These are phyloP conservation scores for Eleginops maclovinus DNA, from an alignment of 2,113 vertebrate genomes.

Conservation along the genomic window DNA sequence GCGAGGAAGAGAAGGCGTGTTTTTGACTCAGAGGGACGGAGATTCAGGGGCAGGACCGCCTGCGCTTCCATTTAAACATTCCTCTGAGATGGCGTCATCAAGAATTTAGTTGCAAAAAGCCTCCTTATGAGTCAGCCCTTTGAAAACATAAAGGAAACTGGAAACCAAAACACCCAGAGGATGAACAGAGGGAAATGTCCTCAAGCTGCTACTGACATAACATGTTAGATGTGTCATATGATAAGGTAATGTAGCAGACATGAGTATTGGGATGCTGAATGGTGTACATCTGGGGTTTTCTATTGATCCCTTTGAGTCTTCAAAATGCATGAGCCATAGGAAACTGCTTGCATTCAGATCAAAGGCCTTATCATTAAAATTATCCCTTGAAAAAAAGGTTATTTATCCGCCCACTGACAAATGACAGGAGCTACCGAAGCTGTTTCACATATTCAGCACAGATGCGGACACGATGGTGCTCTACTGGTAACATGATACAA, in stretches of 20 bases:
- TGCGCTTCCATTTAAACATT: slow-evolving; percentile 58
- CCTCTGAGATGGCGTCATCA: slow-evolving; percentile 49
- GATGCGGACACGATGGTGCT: background rate
- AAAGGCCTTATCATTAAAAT: background rate
- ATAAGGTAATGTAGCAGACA: background rate
- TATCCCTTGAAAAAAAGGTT: background rate
- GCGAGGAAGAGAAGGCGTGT: slow-evolving; percentile 3
- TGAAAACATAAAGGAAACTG: slow-evolving; percentile 32
- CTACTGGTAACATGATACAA: slow-evolving; percentile 4
- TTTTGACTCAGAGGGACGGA: slow-evolving; percentile 9
- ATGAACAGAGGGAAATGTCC: slow-evolving; percentile 19
- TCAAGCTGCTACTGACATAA: slow-evolving; percentile 24
- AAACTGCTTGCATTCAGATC: slow-evolving; percentile 33
- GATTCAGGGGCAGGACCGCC: slow-evolving; percentile 25
- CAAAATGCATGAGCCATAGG: background rate
- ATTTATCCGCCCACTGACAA: background rate
- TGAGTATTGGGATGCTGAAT: background rate
- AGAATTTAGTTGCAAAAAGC: slow-evolving; percentile 24
- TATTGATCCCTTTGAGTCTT: slow-evolving; percentile 10
- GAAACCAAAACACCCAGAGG: slow-evolving; percentile 26
- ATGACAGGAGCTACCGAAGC: background rate
- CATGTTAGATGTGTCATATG: background rate
- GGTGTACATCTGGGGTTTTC: background rate
- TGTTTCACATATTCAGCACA: background rate
- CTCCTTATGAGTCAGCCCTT: slow-evolving; percentile 46